A percentile compares a stretch with the other conserved stretches of the same genome.
Conservation (phyloP, 2,888 invertebrate genomes). For the Rhagophthalmus giganteus region DNA sequence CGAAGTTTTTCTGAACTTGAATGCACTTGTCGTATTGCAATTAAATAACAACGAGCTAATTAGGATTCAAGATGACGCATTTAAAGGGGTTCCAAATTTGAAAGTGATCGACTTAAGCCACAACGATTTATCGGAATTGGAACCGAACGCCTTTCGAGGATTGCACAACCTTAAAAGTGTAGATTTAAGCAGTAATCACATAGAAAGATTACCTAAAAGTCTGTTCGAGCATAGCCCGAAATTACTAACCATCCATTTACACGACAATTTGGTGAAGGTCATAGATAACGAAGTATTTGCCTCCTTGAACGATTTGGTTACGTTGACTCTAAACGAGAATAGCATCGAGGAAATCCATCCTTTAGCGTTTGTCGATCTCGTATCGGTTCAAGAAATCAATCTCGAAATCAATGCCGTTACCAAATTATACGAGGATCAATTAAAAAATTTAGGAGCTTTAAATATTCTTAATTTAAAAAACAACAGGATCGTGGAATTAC, state of each 20-base stretch:
- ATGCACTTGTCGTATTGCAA: not conserved
- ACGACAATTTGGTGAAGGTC: not conserved
- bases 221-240: not conserved
- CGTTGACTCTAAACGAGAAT: conserved; percentile 1
- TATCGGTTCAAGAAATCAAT: not conserved
- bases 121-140: not conserved
- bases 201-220: not conserved
- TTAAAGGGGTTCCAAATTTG: not conserved
- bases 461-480: not conserved
- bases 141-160: not conserved
- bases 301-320: not conserved
- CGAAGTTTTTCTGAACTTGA: too few species aligned
- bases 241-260: not conserved
- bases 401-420: not conserved
- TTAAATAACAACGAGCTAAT: not conserved
- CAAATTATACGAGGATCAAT: not conserved
- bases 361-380: not conserved
- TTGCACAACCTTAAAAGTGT: not conserved
- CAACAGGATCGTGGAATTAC: not conserved
- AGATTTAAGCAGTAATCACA: not conserved
- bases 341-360: not conserved
- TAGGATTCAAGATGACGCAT: not conserved
- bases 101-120: not conserved
- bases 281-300: not conserved
- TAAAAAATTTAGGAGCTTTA: not conserved